Evolutionary conservation across 2,888 invertebrate species (phyloP), one percentile per base, ranked within the genome.

Genomic region (Ichneumoninae sp.): DNA sequence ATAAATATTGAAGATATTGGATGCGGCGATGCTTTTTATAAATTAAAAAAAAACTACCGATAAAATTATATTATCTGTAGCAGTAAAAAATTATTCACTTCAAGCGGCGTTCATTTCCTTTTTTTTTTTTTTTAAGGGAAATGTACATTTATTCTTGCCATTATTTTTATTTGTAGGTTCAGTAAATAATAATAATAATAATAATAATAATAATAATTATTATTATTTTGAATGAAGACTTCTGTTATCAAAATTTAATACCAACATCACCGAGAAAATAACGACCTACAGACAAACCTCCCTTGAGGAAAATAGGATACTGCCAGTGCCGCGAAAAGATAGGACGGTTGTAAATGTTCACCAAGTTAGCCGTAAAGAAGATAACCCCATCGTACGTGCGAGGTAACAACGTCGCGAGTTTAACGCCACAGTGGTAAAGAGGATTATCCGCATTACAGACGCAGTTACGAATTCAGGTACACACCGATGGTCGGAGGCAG

Each of bases 351-450:
- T 36, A 26, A 72, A 50, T n/a, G 66, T 75, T 69, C 75, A 30
- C 60, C 52, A n/a, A 50, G 71, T 77, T 72, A 77, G 60, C 82
- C 36, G 47, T 71, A 82, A 82, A 74, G 57, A 74, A 77, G 71
- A 77, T 77, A 77, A 77, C 66, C 44, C 77, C 57, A 82, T 30
- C 52, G 72, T 62, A 70, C 69, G 74, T 80, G 68, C 22, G 22
- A 7, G 19, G 62, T 52, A 70, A 74, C 74, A 70, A 83, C 30
- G 22, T 47, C 62, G 62, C 52, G 44, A 82, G 74, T 78, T 74
- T 70, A 79, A 75, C 69, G 62, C 47, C 65, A n/a, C 57, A 44
- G 69, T 65, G 33, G 62, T 62, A 47, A 70, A 69, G 60, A 69
- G 74, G 69, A 79, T 70, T 74, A 70, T 75, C 50, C 60, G 70